These are phyloP conservation scores for Xylocampa areola DNA, from an alignment of 2,888 invertebrate genomes.

Conservation along the genomic window DNA sequence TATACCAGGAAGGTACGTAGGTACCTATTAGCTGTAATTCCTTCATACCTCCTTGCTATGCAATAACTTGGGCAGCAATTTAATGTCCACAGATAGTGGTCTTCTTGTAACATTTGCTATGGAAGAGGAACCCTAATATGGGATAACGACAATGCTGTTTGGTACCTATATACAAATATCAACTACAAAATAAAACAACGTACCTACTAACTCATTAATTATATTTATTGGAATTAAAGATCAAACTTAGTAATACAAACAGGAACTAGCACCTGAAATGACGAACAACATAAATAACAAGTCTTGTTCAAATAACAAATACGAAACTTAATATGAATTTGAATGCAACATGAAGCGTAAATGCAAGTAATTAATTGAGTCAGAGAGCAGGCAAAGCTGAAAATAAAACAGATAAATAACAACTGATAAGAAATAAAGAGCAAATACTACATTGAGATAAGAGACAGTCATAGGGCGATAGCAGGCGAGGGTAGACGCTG, in stretches of 20 bases:
- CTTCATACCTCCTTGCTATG: too few species aligned
- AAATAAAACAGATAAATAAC: conserved; percentile 42
- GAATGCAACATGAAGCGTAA: conserved; percentile 47
- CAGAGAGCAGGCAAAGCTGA: conserved; percentile 53
- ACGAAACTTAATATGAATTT: conserved; percentile 17
- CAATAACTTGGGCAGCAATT: too few species aligned
- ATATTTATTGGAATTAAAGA: conserved; percentile 52
- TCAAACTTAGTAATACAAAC: conserved; percentile 61
- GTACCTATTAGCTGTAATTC: too few species aligned
- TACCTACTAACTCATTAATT: too few species aligned
- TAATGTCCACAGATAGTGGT: too few species aligned
- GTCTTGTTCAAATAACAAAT: conserved; percentile 24
- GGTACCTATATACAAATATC: too few species aligned
- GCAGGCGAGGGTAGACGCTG: conserved; percentile 42
- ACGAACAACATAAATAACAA: conserved; percentile 55
- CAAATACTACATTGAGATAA: conserved; percentile 66
- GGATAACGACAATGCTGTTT: too few species aligned
- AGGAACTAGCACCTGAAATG: conserved; percentile 68
- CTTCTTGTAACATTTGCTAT: too few species aligned
- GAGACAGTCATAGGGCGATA: conserved; percentile 60
- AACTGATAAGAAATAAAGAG: conserved; percentile 57
- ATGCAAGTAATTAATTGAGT: conserved; percentile 54
- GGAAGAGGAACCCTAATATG: too few species aligned
- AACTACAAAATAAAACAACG: too few species aligned
- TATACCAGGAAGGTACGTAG: too few species aligned